These are phyloP conservation scores for Ennomos fuscantarius DNA, from an alignment of 2,888 invertebrate genomes.

Conservation along the genomic window DNA sequence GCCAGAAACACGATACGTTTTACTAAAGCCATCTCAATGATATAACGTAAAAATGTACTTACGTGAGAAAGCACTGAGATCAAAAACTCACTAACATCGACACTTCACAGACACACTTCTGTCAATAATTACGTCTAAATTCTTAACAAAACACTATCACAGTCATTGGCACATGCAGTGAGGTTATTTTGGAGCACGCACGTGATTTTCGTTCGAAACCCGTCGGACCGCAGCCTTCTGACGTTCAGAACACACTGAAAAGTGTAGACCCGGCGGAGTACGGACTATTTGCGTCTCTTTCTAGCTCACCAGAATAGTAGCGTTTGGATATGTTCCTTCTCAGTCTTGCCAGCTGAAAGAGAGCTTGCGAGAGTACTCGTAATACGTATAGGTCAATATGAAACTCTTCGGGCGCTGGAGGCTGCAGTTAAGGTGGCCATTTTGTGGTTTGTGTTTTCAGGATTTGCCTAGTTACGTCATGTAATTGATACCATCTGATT, in stretches of 20 bases:
- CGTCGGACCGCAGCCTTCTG: constrained; percentile 63
- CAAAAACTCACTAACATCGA: constrained; percentile 2
- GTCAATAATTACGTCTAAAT: constrained; percentile 8
- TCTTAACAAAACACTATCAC: constrained; percentile 23
- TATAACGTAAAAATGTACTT: constrained; percentile 17
- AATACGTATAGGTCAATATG: constrained; percentile 85
- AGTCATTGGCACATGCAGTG: constrained; percentile 34
- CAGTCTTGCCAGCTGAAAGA: constrained; percentile 72
- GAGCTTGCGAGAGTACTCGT: constrained; percentile 74
- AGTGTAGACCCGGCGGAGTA: constrained; percentile 68
- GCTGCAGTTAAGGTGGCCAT: constrained; percentile 78
- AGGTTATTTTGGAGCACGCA: constrained; percentile 47
- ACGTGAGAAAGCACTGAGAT: constrained; percentile 4
- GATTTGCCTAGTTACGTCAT: constrained; percentile 30
- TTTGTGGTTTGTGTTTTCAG: constrained; percentile 32
- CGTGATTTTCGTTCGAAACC: constrained; percentile 48
- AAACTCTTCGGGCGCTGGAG: constrained; percentile 83
- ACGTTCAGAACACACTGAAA: constrained; percentile 75
- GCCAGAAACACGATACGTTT: constrained; percentile 14
- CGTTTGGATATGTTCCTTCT: constrained; percentile 50
- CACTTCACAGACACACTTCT: neutral
- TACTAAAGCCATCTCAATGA: constrained; percentile 4
- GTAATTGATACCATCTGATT: constrained; percentile 18
- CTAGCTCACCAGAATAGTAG: constrained; percentile 44
- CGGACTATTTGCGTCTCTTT: constrained; percentile 59